These are phyloP conservation scores for Argyra leucocephala DNA, from an alignment of 2,888 invertebrate genomes.

Conservation along the genomic window DNA sequence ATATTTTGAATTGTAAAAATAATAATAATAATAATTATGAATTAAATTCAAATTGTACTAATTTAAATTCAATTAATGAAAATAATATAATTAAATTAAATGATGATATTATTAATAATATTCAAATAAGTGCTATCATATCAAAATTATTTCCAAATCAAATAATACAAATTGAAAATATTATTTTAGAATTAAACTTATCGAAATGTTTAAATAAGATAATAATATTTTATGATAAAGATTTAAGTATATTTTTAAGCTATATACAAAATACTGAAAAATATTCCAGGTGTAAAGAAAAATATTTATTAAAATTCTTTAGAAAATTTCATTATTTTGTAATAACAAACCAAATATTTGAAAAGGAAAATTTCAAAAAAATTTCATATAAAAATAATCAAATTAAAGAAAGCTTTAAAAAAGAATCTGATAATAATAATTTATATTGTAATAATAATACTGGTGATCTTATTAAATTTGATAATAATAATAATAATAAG, in stretches of 20 bases:
- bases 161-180: constrained; percentile 23
- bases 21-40: background rate
- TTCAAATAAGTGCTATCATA: too few species aligned
- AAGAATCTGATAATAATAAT: background rate
- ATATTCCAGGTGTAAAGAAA: background rate
- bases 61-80: background rate
- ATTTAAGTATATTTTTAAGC: constrained; percentile 25
- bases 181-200: constrained; percentile 25
- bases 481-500: background rate
- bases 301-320: constrained; percentile 8
- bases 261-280: constrained; percentile 11
- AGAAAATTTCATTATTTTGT: background rate
- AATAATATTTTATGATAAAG: constrained; percentile 27
- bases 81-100: background rate
- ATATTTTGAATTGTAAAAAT: background rate
- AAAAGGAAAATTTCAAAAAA: background rate
- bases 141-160: background rate
- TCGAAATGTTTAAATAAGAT: constrained; percentile 29
- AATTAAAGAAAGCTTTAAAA: background rate
- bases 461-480: background rate
- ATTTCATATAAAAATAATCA: background rate
- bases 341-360: background rate
- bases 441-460: background rate
- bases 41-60: background rate
- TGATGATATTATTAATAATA: background rate